Percentiles rank a stretch among this genome's conserved stretches.
Evolutionary conservation across 2,888 invertebrate genomes (phyloP).

Genomic region (Neocrepidodera transversa): DNA sequence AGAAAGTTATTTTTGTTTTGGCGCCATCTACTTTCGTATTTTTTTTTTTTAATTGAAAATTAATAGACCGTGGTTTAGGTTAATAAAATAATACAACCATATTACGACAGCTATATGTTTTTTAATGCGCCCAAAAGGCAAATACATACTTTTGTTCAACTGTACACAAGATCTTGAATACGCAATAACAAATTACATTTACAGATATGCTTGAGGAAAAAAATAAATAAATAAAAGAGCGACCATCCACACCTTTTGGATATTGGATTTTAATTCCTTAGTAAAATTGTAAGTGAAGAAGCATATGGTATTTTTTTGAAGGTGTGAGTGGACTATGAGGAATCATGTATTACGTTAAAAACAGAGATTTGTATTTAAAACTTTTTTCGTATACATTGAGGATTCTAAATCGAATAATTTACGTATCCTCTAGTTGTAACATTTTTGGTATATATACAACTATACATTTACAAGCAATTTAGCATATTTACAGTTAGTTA

Average conservation of each 20-base stretch:
- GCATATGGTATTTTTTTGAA: background rate
- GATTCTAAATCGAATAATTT: constrained; percentile 41
- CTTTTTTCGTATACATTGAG: constrained; percentile 57
- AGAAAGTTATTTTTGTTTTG: too few species aligned
- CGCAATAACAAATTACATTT: constrained; percentile 60
- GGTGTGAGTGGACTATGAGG: constrained; percentile 5
- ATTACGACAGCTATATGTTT: constrained; percentile 60
- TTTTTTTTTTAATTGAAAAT: too few species aligned
- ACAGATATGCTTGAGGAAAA: constrained; percentile 42
- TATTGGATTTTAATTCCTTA: too few species aligned
- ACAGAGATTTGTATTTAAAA: constrained; percentile 10
- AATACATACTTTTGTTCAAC: constrained; percentile 57
- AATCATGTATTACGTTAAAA: background rate
- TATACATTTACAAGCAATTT: constrained; percentile 59
- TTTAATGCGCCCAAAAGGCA: constrained; percentile 60
- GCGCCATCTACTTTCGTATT: too few species aligned
- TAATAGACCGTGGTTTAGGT: background rate
- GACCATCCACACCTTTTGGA: constrained; percentile 24
- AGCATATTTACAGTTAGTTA: constrained; percentile 60
- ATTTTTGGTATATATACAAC: constrained; percentile 55
- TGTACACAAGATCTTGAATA: constrained; percentile 59
- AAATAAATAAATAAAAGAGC: constrained; percentile 24
- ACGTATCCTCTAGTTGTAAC: constrained; percentile 37
- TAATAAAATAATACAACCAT: constrained; percentile 32
- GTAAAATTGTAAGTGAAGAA: background rate